Evolutionary conservation across 2,888 invertebrate genomes (phyloP).

Genomic region (Nephrotoma flavescens): DNA sequence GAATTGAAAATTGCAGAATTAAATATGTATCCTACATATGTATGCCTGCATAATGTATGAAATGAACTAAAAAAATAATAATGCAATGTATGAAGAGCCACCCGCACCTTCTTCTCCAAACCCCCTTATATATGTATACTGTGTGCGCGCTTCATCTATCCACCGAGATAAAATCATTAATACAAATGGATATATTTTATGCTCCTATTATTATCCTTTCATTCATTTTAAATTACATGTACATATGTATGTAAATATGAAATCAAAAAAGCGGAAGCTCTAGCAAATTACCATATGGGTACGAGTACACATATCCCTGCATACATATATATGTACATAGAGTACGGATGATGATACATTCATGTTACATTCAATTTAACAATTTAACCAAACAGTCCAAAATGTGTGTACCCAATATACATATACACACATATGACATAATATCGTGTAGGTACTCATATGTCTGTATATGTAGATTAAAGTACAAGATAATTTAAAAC

Average conservation of each 20-base stretch:
- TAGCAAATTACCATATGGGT: not conserved
- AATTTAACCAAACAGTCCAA: not conserved
- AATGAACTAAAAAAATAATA: not conserved
- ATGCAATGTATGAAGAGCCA: not conserved
- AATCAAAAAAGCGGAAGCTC: not conserved
- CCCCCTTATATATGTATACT: not conserved
- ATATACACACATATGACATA: not conserved
- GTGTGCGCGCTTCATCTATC: not conserved
- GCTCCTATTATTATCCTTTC: not conserved
- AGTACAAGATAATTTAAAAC: not conserved
- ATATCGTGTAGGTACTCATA: not conserved
- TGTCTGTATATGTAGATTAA: not conserved
- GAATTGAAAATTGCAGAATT: not conserved
- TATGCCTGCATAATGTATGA: not conserved
- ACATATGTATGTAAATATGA: not conserved
- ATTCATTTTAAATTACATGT: not conserved
- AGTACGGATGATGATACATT: not conserved
- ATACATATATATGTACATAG: not conserved
- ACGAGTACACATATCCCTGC: not conserved
- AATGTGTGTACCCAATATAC: not conserved
- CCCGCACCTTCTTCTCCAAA: not conserved
- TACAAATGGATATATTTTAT: not conserved
- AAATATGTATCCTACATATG: not conserved
- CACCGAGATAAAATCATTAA: not conserved
- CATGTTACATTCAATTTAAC: not conserved